Percentiles rank a stretch among this genome's conserved stretches.
Conservation (phyloP, 2,797 vertebrate genomes). For the Acanthiza pusilla region DNA sequence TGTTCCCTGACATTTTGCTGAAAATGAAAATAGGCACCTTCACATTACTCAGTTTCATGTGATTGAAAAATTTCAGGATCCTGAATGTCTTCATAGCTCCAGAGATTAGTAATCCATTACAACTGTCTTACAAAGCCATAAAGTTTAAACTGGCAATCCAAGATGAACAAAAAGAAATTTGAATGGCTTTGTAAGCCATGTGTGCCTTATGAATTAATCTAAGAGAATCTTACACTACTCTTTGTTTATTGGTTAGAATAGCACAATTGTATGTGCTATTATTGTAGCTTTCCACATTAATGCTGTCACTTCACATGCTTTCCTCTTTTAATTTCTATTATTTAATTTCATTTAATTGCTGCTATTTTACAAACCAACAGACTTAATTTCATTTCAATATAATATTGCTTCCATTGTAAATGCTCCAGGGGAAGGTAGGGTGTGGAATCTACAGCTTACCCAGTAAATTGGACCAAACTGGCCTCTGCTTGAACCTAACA, state of each 20-base stretch:
- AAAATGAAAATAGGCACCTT: neutral
- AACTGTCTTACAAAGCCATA: neutral
- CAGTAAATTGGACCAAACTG: neutral
- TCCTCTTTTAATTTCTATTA: neutral
- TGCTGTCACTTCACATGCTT: neutral
- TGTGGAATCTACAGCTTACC: neutral
- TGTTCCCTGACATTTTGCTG: neutral
- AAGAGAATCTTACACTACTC: neutral
- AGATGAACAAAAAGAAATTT: neutral
- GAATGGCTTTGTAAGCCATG: neutral
- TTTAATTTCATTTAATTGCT: neutral
- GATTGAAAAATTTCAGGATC: neutral
- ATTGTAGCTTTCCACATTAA: neutral
- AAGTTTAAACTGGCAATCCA: neutral
- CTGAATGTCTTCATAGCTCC: neutral
- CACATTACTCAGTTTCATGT: neutral
- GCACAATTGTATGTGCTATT: neutral
- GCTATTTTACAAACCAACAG: neutral
- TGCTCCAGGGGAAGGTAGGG: neutral
- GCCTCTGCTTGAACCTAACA: neutral
- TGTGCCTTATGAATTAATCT: neutral
- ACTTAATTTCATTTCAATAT: neutral
- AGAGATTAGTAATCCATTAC: neutral
- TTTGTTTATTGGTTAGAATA: neutral
- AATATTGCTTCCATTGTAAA: neutral